Conservation (phyloP, 1,140 invertebrate species). For the Xylocopa sonorina region DNA sequence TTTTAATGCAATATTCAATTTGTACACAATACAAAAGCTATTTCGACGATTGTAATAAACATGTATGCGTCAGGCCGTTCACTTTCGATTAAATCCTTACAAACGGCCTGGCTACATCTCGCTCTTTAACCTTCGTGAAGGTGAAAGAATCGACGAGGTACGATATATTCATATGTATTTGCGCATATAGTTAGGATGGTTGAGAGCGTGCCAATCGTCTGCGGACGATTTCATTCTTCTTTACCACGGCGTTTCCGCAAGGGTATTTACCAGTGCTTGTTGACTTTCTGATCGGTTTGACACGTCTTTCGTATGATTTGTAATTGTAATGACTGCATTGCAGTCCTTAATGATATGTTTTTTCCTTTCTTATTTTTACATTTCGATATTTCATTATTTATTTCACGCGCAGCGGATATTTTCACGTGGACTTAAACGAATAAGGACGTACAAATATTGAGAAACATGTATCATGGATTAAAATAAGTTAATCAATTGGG, state of each 20-base stretch:
- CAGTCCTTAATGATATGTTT: neutral
- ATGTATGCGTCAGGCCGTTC: neutral
- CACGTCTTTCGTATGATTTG: neutral
- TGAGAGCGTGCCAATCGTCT: slow-evolving; percentile 33
- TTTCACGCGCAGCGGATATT: neutral
- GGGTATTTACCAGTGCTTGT: slow-evolving; percentile 16
- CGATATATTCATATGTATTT: slow-evolving; percentile 12
- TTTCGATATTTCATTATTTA: neutral
- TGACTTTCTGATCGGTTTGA: slow-evolving; percentile 8
- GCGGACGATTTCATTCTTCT: slow-evolving; percentile 16
- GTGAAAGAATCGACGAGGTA: slow-evolving; percentile 50
- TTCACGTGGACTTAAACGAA: neutral
- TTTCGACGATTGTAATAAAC: neutral
- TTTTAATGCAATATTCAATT: neutral
- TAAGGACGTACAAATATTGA: neutral
- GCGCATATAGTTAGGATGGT: slow-evolving; percentile 12
- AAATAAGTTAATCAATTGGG: neutral
- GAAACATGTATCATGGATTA: neutral
- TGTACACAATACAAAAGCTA: neutral
- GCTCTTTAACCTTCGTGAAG: slow-evolving; percentile 59
- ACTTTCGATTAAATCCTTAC: slow-evolving; percentile 28
- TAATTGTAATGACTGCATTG: neutral
- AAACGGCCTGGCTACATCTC: slow-evolving; percentile 2
- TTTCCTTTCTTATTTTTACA: neutral
- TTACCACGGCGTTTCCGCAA: neutral